Evolutionary conservation across 2,888 invertebrate genomes (phyloP).

Genomic region (Allygus modestus): DNA sequence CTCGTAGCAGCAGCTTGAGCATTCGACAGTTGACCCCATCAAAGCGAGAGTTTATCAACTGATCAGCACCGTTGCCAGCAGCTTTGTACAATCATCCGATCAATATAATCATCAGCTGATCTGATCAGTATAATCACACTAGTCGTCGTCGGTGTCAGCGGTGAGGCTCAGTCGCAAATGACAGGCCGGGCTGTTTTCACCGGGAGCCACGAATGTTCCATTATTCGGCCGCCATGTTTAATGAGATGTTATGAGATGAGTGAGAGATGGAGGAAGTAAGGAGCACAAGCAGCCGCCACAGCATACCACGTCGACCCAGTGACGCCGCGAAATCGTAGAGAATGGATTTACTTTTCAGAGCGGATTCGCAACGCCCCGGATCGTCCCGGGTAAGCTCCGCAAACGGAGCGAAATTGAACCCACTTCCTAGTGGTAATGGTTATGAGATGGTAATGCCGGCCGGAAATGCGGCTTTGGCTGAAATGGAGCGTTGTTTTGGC

Average conservation of each 20-base stretch:
- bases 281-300: not conserved
- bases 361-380: conserved; percentile 24
- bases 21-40: not conserved
- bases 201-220: not conserved
- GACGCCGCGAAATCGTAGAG: conserved; percentile 47
- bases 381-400: conserved; percentile 9
- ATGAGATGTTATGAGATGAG: conserved; percentile 40
- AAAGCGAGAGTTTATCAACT: conserved; percentile 20
- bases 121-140: conserved; percentile 2
- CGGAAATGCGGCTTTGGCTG: not conserved
- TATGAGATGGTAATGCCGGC: conserved; percentile 47
- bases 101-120: conserved; percentile 20
- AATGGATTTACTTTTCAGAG: conserved; percentile 48
- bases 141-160: not conserved
- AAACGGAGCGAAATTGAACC: conserved; percentile 41
- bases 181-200: not conserved
- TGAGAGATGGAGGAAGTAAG: conserved; percentile 24
- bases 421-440: conserved; percentile 46
- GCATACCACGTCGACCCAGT: conserved; percentile 16
- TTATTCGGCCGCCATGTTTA: conserved; percentile 39
- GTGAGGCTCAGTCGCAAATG: not conserved
- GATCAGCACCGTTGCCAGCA: conserved; percentile 6
- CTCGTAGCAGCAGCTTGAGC: not conserved
- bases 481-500: not conserved
- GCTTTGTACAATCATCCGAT: conserved; percentile 27